Evolutionary conservation across 2,888 invertebrate species (phyloP).

Genomic region (Anagyrus pseudococci): DNA sequence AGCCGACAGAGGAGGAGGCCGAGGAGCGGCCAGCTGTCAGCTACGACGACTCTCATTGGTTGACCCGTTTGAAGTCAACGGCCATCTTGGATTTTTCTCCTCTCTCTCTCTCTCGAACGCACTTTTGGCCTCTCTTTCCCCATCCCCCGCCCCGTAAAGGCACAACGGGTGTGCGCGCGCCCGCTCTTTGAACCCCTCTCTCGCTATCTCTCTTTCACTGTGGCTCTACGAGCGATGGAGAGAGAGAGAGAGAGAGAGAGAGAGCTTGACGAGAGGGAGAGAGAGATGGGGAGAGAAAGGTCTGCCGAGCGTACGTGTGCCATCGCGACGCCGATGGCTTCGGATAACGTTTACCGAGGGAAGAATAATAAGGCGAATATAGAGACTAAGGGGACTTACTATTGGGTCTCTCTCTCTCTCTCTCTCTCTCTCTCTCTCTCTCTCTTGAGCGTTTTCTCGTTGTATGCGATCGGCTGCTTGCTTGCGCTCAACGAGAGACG

Average conservation of each 20-base stretch:
- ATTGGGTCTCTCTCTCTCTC: too few relatives aligned
- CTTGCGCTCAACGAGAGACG: background rate
- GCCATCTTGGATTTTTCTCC: conserved; percentile 60
- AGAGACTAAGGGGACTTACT: background rate
- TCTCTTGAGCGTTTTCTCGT: too few relatives aligned
- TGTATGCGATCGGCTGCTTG: conserved; percentile 1
- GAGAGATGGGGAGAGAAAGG: conserved; percentile 13
- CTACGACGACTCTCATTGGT: conserved; percentile 53
- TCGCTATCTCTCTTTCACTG: too few relatives aligned
- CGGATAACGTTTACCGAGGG: background rate
- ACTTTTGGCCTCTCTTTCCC: background rate
- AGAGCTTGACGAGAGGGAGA: conserved; percentile 19
- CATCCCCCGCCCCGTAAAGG: too few relatives aligned
- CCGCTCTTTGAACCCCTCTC: too few relatives aligned
- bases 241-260: background rate
- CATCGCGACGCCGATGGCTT: background rate
- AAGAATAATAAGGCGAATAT: background rate
- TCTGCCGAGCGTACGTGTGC: conserved; percentile 10
- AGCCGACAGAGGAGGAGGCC: conserved; percentile 4
- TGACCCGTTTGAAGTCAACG: conserved; percentile 41
- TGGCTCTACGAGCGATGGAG: background rate
- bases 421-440: too few relatives aligned
- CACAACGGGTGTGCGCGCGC: background rate
- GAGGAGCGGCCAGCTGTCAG: conserved; percentile 60
- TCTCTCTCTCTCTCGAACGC: background rate